These are phyloP conservation scores for Heteropelma amictum DNA, from an alignment of 2,888 invertebrate species.

Conservation along the genomic window DNA sequence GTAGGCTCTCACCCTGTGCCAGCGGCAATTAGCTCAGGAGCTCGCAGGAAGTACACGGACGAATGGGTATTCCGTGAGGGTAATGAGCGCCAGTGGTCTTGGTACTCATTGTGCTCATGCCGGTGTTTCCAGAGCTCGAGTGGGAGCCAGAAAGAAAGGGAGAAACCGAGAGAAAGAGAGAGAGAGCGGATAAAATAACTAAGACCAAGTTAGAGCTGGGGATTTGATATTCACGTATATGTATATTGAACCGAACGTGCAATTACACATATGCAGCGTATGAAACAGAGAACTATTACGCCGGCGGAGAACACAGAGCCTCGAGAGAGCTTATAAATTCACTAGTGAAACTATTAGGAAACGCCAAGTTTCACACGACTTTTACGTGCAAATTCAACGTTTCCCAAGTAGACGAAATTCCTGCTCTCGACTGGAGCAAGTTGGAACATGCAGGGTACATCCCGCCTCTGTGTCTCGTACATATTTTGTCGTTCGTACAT, in stretches of 20 bases:
- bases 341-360: slow-evolving; percentile 64
- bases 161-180: not conserved
- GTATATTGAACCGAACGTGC: not conserved
- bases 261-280: slow-evolving; percentile 13
- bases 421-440: too few species aligned
- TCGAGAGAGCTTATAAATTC: slow-evolving; percentile 60
- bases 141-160: not conserved
- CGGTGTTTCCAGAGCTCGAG: slow-evolving; percentile 11
- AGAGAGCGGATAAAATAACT: slow-evolving; percentile 21
- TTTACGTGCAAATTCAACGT: slow-evolving; percentile 52
- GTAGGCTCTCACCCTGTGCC: slow-evolving; percentile 56
- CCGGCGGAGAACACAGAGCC: slow-evolving; percentile 35
- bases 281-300: slow-evolving; percentile 28
- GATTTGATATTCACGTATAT: slow-evolving; percentile 11
- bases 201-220: slow-evolving; percentile 35
- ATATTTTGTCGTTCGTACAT: too few species aligned
- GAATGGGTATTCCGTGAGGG: slow-evolving; percentile 65
- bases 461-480: too few species aligned
- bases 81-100: slow-evolving; percentile 51
- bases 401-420: not conserved
- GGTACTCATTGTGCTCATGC: slow-evolving; percentile 18
- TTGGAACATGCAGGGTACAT: too few species aligned
- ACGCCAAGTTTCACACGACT: slow-evolving; percentile 59
- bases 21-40: slow-evolving; percentile 70
- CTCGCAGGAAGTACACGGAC: slow-evolving; percentile 66